Evolutionary conservation across 2,797 vertebrate genomes (phyloP).

Genomic region (Arnoldichthys spilopterus): DNA sequence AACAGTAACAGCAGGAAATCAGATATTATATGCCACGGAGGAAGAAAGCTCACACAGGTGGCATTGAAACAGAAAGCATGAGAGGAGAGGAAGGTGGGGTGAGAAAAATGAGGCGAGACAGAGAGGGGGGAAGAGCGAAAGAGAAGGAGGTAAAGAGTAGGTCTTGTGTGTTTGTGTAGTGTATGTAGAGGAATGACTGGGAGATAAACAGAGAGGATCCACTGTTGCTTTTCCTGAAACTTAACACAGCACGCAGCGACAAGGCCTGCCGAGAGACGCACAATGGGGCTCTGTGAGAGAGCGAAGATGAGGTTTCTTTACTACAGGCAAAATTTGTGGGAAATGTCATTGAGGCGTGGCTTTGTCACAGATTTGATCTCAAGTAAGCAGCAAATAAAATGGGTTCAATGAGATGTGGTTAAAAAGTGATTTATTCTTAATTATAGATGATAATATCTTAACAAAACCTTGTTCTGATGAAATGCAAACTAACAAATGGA

Average conservation of each 20-base stretch:
- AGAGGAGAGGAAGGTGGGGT: not conserved
- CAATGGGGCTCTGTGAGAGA: conserved; percentile 52
- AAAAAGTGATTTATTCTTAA: too few species aligned
- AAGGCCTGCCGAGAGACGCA: conserved; percentile 50
- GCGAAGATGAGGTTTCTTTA: conserved; percentile 51
- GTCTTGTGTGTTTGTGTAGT: conserved; percentile 29
- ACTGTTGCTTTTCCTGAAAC: conserved; percentile 45
- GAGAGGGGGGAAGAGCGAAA: not conserved
- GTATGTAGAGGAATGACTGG: conserved; percentile 20
- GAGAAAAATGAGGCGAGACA: conserved; percentile 19
- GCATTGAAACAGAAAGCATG: not conserved
- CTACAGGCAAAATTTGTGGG: conserved; percentile 25
- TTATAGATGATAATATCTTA: too few species aligned
- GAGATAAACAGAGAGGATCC: conserved; percentile 38
- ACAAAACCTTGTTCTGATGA: too few species aligned
- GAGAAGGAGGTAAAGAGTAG: conserved; percentile 19
- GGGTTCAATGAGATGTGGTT: too few species aligned
- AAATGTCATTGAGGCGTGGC: conserved; percentile 10
- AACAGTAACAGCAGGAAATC: conserved; percentile 16
- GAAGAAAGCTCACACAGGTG: not conserved
- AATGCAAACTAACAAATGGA: too few species aligned
- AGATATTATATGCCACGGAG: not conserved
- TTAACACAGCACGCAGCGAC: conserved; percentile 39
- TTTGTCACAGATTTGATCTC: conserved; percentile 17
- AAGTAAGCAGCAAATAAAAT: not conserved